Conservation (phyloP, 2,888 invertebrate species). For the Plemyria rubiginata region DNA sequence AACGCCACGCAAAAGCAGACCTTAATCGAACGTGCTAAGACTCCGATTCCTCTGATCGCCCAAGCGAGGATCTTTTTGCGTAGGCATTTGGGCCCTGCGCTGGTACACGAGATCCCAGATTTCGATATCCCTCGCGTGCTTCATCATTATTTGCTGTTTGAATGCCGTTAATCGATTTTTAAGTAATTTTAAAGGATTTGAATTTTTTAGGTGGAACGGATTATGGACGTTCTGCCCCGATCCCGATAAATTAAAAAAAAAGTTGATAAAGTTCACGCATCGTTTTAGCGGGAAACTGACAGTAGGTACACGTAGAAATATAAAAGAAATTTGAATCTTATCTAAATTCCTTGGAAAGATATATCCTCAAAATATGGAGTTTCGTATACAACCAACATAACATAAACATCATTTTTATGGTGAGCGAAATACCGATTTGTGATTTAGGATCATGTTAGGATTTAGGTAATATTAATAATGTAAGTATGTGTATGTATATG, state of each 20-base stretch:
- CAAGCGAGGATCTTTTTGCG: constrained; percentile 87
- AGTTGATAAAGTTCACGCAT: no score
- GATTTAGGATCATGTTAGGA: no score
- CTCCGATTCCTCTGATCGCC: constrained; percentile 87
- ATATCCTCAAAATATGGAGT: no score
- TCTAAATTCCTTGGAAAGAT: no score
- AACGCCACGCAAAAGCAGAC: constrained; percentile 87
- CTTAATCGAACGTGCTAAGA: constrained; percentile 87
- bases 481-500: no score
- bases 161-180: constrained; percentile 78
- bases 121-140: constrained; percentile 88
- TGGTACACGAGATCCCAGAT: constrained; percentile 83
- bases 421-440: no score
- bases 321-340: no score
- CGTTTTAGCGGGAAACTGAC: no score
- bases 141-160: constrained; percentile 88
- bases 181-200: constrained; percentile 34
- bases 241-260: constrained; percentile 9
- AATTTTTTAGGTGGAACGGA: constrained; percentile 47
- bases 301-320: no score
- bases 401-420: no score
- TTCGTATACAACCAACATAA: no score
- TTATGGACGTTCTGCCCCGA: background rate
- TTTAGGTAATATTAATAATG: no score
- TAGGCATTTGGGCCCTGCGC: constrained; percentile 82